Percentiles rank a stretch among this genome's conserved stretches.
These are phyloP conservation scores for Nesospiza acunhae DNA, from an alignment of 2,113 vertebrate species.

Conservation along the genomic window DNA sequence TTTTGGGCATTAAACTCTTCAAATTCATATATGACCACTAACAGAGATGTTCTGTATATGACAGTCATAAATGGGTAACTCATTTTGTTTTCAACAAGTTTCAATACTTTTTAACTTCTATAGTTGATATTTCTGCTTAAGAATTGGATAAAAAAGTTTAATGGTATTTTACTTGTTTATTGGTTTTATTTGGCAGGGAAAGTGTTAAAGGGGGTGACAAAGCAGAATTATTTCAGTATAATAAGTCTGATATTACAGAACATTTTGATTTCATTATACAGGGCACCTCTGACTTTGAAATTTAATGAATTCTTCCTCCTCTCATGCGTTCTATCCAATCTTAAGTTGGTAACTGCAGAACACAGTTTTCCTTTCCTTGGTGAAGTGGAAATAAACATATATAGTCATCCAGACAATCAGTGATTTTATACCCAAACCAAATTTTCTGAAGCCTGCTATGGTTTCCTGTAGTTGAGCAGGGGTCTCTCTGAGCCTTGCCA, in stretches of 20 bases:
- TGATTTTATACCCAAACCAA: rapidly evolving
- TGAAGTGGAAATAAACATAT: not conserved
- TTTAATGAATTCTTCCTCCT: not conserved
- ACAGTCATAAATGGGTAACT: not conserved
- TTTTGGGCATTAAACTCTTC: not conserved
- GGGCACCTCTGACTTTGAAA: not conserved
- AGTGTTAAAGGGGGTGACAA: not conserved
- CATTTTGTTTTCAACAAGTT: not conserved
- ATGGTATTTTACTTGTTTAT: not conserved
- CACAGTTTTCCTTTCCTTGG: not conserved
- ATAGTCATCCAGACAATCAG: not conserved
- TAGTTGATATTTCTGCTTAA: not conserved
- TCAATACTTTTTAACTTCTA: not conserved
- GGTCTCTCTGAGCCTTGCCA: not conserved
- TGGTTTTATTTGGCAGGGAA: not conserved
- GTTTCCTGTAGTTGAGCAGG: not conserved
- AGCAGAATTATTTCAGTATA: not conserved
- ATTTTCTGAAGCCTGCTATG: not conserved
- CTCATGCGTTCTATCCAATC: not conserved
- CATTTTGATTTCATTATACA: not conserved
- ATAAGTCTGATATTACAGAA: not conserved
- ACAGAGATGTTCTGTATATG: not conserved
- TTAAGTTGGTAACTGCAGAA: not conserved
- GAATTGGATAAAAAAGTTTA: not conserved
- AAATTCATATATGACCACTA: not conserved